Base-by-base conservation (phyloP, 2,113 vertebrate genomes). In the Noturus placidus region DNA sequence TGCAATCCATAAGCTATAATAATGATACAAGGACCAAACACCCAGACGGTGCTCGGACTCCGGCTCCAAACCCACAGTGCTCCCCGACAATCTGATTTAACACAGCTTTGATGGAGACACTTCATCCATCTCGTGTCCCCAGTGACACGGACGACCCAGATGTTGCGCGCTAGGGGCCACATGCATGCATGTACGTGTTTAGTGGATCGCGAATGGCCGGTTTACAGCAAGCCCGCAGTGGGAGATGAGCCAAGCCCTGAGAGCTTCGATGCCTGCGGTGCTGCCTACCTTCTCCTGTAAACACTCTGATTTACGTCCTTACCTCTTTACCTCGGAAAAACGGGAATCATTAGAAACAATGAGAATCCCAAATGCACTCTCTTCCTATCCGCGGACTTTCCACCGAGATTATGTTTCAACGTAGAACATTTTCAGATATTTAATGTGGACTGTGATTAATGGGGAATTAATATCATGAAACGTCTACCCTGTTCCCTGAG, bases 1-100 rank as follows among this genome's bases (percentile, higher is more conserved):
- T 83, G 81, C 81, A 46, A 14, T 50, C 81, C 81, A 83, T 83
- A 65, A 83, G 38, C 61, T 42, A n/a, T n/a, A 65, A 42, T 46
- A 65, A 83, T 83, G 19, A 65, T 50, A 65, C 19, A 56, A 65
- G 38, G 35, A 65, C 20, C 38, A 65, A 65, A 65, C 35, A 46
- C 25, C 59, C 59, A n/a, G 59, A 65, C 25, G 14, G 57, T 83
- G 59, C 81, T 65, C 81, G 0, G 38, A 83, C 80, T n/a, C 80
- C 42, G 57, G 65, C 17, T 83, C 57, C 61, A 65, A 67, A 50
- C 61, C 61, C 25, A 6, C 25, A 27, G 59, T 4, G 59, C 50
- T 83, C 22, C 38, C 57, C 8, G 81, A 83, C 22, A 67, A 83
- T 6, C 81, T n/a, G 81, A 65, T 83, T 83, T 83, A 67, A 50